These are phyloP conservation scores for Sebastes nivosus DNA, from an alignment of 2,797 vertebrate genomes.

Conservation along the genomic window DNA sequence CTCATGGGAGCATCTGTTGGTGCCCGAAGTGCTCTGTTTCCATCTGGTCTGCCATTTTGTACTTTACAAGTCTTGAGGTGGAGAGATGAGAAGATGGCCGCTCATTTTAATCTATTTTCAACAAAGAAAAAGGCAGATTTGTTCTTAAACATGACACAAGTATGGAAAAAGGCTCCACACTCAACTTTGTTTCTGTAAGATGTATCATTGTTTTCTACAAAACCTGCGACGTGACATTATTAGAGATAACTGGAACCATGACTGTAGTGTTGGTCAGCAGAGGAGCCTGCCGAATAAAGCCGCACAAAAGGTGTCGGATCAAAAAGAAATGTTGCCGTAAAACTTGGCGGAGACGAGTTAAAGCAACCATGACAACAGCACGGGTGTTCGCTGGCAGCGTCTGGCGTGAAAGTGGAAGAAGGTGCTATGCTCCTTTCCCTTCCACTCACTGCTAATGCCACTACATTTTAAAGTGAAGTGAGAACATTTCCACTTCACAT, in stretches of 20 bases:
- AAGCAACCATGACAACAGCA: slow-evolving; percentile 46
- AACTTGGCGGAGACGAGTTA: slow-evolving; percentile 3
- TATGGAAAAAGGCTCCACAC: not conserved
- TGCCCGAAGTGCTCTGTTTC: slow-evolving; percentile 52
- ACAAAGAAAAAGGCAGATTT: not conserved
- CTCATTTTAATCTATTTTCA: slow-evolving; percentile 1
- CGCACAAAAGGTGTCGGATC: not conserved
- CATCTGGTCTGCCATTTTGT: slow-evolving; percentile 71
- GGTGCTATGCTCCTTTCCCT: not conserved
- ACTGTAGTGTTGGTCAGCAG: not conserved
- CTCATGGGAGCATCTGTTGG: slow-evolving; percentile 60
- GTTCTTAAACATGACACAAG: not conserved
- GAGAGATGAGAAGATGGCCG: slow-evolving; percentile 49
- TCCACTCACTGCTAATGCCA: slow-evolving; percentile 17
- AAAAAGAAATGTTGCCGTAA: not conserved
- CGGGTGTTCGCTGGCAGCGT: slow-evolving; percentile 14
- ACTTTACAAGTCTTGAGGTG: slow-evolving; percentile 30
- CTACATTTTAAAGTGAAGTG: slow-evolving; percentile 31
- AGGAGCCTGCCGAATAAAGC: not conserved
- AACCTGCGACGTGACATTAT: not conserved
- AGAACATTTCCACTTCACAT: slow-evolving; percentile 53
- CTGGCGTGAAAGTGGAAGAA: slow-evolving; percentile 26
- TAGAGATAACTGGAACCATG: not conserved
- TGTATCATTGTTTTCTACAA: not conserved
- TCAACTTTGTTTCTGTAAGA: not conserved